Evolutionary conservation across 2,888 invertebrate genomes (phyloP).

Genomic region (Invenusta paracnida): DNA sequence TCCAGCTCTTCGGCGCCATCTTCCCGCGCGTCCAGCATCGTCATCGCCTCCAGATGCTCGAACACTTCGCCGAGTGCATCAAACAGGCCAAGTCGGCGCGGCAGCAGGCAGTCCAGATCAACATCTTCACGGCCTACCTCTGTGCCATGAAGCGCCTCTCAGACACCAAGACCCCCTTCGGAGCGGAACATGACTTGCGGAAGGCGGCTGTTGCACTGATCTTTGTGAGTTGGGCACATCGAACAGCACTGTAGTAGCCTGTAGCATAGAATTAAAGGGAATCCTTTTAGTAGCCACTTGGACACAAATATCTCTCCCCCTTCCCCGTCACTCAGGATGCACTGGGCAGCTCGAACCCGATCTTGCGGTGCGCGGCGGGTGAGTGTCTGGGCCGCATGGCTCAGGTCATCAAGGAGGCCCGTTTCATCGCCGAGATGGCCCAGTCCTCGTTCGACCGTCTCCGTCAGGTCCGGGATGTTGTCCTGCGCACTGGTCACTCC

Average conservation of each 20-base stretch:
- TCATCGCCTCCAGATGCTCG: conserved; percentile 91
- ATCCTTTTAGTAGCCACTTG: no score
- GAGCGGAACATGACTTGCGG: conserved; percentile 77
- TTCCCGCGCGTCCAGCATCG: conserved; percentile 85
- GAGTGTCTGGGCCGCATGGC: conserved; percentile 89
- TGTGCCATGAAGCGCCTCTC: conserved; percentile 76
- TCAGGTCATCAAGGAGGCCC: conserved; percentile 73
- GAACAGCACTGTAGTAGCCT: no score
- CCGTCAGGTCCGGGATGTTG: conserved; percentile 79
- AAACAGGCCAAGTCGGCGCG: conserved; percentile 79
- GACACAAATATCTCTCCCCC: neutral
- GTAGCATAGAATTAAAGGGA: no score
- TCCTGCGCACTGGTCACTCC: conserved; percentile 76
- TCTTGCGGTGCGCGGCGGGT: conserved; percentile 83
- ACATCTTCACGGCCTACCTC: conserved; percentile 86
- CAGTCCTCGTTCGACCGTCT: conserved; percentile 79
- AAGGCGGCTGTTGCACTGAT: conserved; percentile 72
- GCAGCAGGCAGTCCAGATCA: conserved; percentile 88
- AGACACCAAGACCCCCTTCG: conserved; percentile 75
- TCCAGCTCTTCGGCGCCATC: conserved; percentile 82
- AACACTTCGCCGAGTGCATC: conserved; percentile 91
- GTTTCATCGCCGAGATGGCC: conserved; percentile 80
- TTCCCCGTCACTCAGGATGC: no score
- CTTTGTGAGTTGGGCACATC: conserved; percentile 67
- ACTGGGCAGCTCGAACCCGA: conserved; percentile 62